Conservation (phyloP, 2,797 vertebrate genomes). For the Myotis planiceps region DNA sequence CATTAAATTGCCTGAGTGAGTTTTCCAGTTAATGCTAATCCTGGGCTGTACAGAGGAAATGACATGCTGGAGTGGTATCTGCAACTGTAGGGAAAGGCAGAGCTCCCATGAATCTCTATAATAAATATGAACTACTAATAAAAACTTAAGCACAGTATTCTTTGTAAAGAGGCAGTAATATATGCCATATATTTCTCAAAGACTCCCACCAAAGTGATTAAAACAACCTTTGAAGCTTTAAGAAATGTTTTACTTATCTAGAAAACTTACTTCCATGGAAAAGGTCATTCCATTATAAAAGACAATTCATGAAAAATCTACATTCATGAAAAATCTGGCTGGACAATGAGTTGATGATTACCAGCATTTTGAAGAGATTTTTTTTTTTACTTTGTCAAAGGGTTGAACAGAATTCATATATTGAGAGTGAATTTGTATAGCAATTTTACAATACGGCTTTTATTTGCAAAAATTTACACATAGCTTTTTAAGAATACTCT, state of each 20-base stretch:
- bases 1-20: background rate
- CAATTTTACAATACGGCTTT: conserved; percentile 29
- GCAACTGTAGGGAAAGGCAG: background rate
- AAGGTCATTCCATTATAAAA: conserved; percentile 18
- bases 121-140: background rate
- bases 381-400: background rate
- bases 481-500: conserved; percentile 11
- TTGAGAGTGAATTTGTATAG: background rate
- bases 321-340: conserved; percentile 39
- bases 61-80: background rate
- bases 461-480: conserved; percentile 6
- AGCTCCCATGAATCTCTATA: background rate
- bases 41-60: background rate
- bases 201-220: conserved; percentile 1
- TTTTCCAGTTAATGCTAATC: background rate
- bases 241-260: conserved; percentile 29
- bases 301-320: conserved; percentile 14
- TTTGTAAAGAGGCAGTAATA: background rate
- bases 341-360: background rate
- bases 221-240: conserved; percentile 34
- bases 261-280: conserved; percentile 15
- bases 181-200: background rate
- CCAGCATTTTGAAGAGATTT: background rate
- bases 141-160: background rate
- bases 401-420: conserved; percentile 8